phyloP scores from a whole-genome alignment of 2,113 vertebrate genomes.

The Atrichornis clamosus region DNA sequence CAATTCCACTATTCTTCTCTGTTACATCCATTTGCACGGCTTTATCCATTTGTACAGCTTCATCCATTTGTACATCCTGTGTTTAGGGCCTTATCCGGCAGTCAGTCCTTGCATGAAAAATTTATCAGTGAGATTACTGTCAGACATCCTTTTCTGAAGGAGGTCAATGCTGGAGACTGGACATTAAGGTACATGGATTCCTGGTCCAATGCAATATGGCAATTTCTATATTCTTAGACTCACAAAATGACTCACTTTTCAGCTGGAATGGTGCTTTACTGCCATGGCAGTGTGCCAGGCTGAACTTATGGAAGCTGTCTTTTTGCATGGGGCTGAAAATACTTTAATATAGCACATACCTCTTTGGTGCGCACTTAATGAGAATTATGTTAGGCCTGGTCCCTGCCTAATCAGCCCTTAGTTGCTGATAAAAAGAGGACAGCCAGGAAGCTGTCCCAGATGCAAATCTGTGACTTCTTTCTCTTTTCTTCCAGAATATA shows the following conservation, averaged over 20 bases:
- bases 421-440: not conserved
- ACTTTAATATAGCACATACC: not conserved
- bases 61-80: not conserved
- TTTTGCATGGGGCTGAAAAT: not conserved
- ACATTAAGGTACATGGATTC: conserved; percentile 7
- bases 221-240: conserved; percentile 3
- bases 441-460: not conserved
- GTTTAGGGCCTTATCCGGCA: not conserved
- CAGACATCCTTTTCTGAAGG: conserved; percentile 21
- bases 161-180: not conserved
- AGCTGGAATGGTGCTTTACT: not conserved
- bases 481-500: not conserved
- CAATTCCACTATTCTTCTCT: not conserved
- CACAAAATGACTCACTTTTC: not conserved
- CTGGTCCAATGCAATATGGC: not conserved
- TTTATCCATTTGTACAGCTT: not conserved
- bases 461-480: not conserved
- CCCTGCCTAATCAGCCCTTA: not conserved
- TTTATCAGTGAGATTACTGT: conserved; percentile 6
- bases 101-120: not conserved
- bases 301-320: not conserved
- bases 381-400: not conserved
- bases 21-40: not conserved
- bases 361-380: not conserved
- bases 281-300: not conserved